Evolutionary conservation across 35 echinoderm and acorn worm genomes (phyloP), one percentile per base, ranked within the genome.

Genomic region (Diadema setosum): DNA sequence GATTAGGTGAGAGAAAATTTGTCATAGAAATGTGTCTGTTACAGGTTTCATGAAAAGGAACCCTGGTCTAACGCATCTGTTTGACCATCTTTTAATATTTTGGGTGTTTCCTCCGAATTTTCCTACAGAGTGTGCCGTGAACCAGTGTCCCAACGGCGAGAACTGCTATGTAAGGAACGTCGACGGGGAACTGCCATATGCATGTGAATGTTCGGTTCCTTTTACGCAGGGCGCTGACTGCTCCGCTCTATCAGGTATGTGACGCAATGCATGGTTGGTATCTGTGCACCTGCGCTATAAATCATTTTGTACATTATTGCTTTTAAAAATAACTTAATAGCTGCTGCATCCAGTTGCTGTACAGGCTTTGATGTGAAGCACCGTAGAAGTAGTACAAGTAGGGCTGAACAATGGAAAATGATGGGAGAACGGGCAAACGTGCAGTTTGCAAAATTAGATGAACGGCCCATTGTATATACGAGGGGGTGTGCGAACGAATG

Each of bases 131-230:
- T 94, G 92, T 90, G 69, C 92, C 29, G 57, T 81, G n/a, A 94
- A 94, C 52, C 82, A 85, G 67, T 94, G 92, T 85, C 59, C 48
- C 0, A 63, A 63, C n/a, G 70, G 82, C 12, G 87, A 90, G 42
- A 86, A 30, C 2, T 94, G 92, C 37, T 94, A 49, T 58, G 82
- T 75, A 21, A 57, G 92, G 33, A 67, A 94, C 35, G 90, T 91
- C 1, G 25, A 2, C 9, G 74, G 57, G 34, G 64, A 89, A 40
- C 67, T 70, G 25, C 40, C 46, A n/a, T 94, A 90, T 64, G 92
- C 90, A 15, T 94, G 92, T 55, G 92, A 94, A 81, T 94, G 92
- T 81, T 49, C 78, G n/a, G 34, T 24, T 5, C 81, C 82, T 2
- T 70, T 59, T 14, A 29, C 57, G 37, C 83, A 85, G 46, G 82